Base-by-base conservation (phyloP, 2,797 vertebrate species). In the Catamblyrhynchus diadema region DNA sequence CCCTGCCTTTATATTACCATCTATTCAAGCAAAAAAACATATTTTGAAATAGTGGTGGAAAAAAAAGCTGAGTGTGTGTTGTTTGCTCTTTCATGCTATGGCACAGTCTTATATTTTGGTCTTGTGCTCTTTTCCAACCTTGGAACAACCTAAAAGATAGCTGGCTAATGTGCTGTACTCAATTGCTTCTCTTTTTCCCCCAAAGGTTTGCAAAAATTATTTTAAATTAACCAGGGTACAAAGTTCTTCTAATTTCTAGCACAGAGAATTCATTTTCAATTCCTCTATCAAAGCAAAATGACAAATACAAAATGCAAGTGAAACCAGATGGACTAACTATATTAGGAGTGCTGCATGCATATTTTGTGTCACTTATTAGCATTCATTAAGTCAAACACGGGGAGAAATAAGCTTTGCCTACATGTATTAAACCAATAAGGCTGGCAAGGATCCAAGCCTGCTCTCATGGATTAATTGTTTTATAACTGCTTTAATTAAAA, bases 401-500 rank as follows among this genome's bases (percentile, higher is more conserved):
- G 96, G 88, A 93, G 97, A 97, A 97, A 98, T 97, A 97, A 98
- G 97, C 97, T 97, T 98, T 98, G 96, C 96, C 96, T 97, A 97
- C 96, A 96, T 97, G 96, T 97, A 97, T 97, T 98, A 97, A 98
- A 98, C 97, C 98, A 98, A 98, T 97, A 98, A 97, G 93, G 91
- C 96, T 98, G 98, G 98, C 98, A 90, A 44, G 77, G 91, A 95
- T 98, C 98, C 98, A 98, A 97, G 93, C 69, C 95, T 93, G 97
- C 96, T 97, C 97, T 98, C 71, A 48, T 98, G 97, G 96, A 98
- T 98, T 98, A 98, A 98, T 98, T 98, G 97, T 98, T 98, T 98
- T 98, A 97, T 98, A 98, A 98, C 97, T 97, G 97, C 97, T 98
- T 98, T 98, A 98, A 98, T 98, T 98, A 98, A 98, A 98, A 97